phyloP scores from a whole-genome alignment of 2,797 vertebrate species.

The Acanthiza pusilla region DNA sequence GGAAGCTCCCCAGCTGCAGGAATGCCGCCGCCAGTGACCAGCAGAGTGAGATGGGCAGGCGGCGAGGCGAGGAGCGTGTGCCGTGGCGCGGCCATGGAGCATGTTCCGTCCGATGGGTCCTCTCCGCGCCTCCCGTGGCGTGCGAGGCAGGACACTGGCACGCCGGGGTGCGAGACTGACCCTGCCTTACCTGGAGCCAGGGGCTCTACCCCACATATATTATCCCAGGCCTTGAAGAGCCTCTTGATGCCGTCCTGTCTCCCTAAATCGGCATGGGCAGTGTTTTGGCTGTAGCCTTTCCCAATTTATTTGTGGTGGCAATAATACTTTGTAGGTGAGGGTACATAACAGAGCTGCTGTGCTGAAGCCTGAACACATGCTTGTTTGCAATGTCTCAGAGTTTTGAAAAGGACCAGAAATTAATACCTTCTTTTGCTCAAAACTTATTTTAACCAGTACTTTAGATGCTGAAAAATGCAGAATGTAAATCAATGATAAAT shows the following conservation, averaged over 20 bases:
- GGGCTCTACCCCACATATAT: background rate
- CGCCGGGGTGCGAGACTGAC: rapidly evolving
- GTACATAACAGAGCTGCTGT: background rate
- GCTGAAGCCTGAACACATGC: background rate
- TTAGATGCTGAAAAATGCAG: background rate
- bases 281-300: background rate
- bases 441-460: background rate
- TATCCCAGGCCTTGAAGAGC: background rate
- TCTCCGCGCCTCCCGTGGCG: too few relatives aligned
- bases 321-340: background rate
- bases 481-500: background rate
- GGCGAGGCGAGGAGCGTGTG: background rate
- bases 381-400: background rate
- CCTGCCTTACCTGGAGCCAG: background rate
- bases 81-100: background rate
- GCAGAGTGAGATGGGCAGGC: background rate
- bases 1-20: background rate
- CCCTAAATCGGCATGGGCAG: background rate
- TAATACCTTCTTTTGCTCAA: background rate
- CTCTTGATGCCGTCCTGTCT: background rate
- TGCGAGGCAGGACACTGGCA: background rate
- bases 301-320: background rate
- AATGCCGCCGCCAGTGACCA: background rate
- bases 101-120: rapidly evolving
- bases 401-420: background rate